Base-by-base conservation (phyloP, 2,113 vertebrate species). In the Tetrax tetrax region DNA sequence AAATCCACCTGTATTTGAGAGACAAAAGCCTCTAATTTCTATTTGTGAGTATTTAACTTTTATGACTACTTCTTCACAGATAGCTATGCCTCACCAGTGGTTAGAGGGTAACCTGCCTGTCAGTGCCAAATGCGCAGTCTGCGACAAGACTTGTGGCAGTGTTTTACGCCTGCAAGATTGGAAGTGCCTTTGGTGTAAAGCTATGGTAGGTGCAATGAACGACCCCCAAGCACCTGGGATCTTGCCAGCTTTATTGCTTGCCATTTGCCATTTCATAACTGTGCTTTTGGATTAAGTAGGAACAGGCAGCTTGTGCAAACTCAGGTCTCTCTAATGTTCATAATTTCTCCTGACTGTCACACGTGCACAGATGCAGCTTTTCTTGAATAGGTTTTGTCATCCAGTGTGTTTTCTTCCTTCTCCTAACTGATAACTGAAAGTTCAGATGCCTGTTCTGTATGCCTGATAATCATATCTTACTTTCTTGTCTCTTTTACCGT, bases 21-120 rank as follows among this genome's bases (percentile, higher is more conserved):
- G 29, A 70, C 20, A 83, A 64, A 89, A 65, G 6, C 50, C 35
- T 90, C n/a, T 79, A 12, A 28, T 64, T 83, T 76, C 27, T 35
- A 1, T 50, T 74, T 79, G 25, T 78, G 60, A 28, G 7, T 90
- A 16, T 93, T 93, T 92, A 74, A 94, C 60, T 88, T 60, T 2
- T 41, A 7, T 80, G 61, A 48, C 83, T 88, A 5, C 35, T 78
- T 80, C 53, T 92, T 87, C 83, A 23, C 95, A 99, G 99, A 98
- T 99, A 74, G 99, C 99, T 2, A 99, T 99, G 99, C 99, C 99
- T 92, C 99, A 99, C 96, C 99, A 99, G 87, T 99, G 99, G 99
- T 84, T 99, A 68, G 99, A 99, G 91, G 99, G 99, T 25, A 99
- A 99, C 96, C 97, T 99, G 94, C 99, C 99, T 0, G 99, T 99